A percentile compares a stretch with the other conserved stretches of the same genome.
Evolutionary conservation across 2,797 vertebrate species (phyloP).

Genomic region (Lepilemur septentrionalis): DNA sequence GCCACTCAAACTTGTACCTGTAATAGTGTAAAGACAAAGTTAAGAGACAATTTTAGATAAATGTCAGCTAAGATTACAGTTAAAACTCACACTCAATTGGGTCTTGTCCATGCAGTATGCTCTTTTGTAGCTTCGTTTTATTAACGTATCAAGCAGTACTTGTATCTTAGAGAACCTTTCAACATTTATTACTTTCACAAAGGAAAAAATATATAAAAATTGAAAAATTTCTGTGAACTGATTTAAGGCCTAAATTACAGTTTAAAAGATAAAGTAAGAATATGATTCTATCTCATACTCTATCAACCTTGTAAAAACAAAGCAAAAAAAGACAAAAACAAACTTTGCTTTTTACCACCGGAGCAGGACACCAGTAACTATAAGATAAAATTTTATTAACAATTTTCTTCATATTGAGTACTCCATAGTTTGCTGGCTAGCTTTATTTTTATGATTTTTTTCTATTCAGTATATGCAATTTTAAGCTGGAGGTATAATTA

Average conservation of each 20-base stretch:
- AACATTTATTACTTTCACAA: slow-evolving; percentile 66
- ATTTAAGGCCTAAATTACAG: slow-evolving; percentile 46
- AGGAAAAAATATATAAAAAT: slow-evolving; percentile 49
- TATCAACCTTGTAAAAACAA: background rate
- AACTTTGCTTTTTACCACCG: background rate
- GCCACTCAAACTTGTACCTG: slow-evolving; percentile 58
- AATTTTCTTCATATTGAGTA: background rate
- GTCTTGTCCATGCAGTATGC: slow-evolving; percentile 1
- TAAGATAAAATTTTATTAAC: background rate
- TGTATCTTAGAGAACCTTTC: slow-evolving; percentile 61
- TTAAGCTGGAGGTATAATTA: background rate
- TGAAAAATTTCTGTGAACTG: slow-evolving; percentile 33
- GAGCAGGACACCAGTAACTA: background rate
- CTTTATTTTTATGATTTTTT: background rate
- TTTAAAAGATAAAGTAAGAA: slow-evolving; percentile 63
- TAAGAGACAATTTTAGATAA: slow-evolving; percentile 70
- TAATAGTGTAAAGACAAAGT: slow-evolving; percentile 66
- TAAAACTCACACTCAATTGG: slow-evolving; percentile 55
- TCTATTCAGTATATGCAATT: background rate
- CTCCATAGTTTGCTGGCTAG: background rate
- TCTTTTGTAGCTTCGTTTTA: slow-evolving; percentile 55
- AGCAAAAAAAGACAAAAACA: background rate
- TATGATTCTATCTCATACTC: slow-evolving; percentile 10
- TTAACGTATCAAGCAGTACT: background rate
- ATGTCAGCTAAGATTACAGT: slow-evolving; percentile 70